A percentile compares a stretch with the other conserved stretches of the same genome.
These are phyloP conservation scores for Hypsopygia costalis DNA, from an alignment of 2,888 invertebrate species.

Conservation along the genomic window DNA sequence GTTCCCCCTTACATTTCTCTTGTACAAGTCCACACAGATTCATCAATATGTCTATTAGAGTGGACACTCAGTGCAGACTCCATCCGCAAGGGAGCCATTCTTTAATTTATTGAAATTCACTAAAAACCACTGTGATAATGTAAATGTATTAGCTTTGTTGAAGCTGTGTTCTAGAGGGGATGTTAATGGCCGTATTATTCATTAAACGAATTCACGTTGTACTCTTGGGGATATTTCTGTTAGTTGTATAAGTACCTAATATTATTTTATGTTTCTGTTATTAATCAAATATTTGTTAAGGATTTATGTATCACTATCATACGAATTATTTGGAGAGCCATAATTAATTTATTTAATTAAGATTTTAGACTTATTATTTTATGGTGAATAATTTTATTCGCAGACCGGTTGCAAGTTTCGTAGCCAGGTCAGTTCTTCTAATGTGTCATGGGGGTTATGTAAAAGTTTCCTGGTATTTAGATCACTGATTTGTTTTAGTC, in stretches of 20 bases:
- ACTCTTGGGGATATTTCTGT: neutral
- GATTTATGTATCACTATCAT: too few relatives aligned
- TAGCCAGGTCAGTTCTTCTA: too few relatives aligned
- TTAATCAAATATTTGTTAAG: too few relatives aligned
- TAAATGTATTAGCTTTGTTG: slow-evolving; percentile 31
- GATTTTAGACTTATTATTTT: too few relatives aligned
- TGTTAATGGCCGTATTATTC: slow-evolving; percentile 15
- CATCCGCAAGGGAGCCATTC: slow-evolving; percentile 50
- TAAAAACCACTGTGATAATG: slow-evolving; percentile 37
- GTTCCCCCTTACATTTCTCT: slow-evolving; percentile 11
- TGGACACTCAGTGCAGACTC: slow-evolving; percentile 24
- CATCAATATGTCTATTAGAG: slow-evolving; percentile 70
- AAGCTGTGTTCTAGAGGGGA: slow-evolving; percentile 10
- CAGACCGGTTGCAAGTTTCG: too few relatives aligned
- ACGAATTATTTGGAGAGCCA: too few relatives aligned
- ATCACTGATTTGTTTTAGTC: too few relatives aligned
- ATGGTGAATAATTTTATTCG: too few relatives aligned
- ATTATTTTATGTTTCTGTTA: neutral
- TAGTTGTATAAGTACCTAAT: neutral
- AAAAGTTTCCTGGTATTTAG: too few relatives aligned
- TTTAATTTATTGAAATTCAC: slow-evolving; percentile 64
- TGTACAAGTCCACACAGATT: slow-evolving; percentile 39
- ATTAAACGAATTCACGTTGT: slow-evolving; percentile 10
- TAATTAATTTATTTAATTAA: too few relatives aligned
- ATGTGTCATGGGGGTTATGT: too few relatives aligned